phyloP scores from a whole-genome alignment of 2,797 vertebrate genomes.

The Malacoraja senta region DNA sequence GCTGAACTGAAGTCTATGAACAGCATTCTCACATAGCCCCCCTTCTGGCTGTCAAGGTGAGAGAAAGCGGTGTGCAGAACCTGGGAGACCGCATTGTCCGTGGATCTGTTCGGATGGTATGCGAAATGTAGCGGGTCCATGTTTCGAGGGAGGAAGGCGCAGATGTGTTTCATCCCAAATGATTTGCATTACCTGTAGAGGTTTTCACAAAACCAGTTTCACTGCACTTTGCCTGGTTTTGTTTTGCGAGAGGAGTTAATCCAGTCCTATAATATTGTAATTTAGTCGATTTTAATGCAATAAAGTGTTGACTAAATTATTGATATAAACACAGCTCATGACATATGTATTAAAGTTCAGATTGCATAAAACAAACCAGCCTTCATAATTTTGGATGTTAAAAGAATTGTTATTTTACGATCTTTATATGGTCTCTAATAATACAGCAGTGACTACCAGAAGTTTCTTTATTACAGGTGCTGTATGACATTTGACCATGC shows the following conservation, averaged over 20 bases:
- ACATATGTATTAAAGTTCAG: background rate
- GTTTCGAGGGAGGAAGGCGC: no score
- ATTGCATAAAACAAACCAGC: slow-evolving; percentile 11
- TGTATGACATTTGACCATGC: slow-evolving; percentile 1
- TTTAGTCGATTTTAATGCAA: background rate
- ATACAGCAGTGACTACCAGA: slow-evolving; percentile 13
- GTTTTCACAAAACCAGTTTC: background rate
- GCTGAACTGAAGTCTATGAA: no score
- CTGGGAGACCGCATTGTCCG: no score
- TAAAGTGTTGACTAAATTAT: background rate
- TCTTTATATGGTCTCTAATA: background rate
- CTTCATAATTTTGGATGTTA: background rate
- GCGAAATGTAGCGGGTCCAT: no score
- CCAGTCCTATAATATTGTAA: background rate
- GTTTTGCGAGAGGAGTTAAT: background rate
- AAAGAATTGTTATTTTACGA: slow-evolving; percentile 12
- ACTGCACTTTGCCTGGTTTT: background rate
- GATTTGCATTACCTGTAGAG: slow-evolving; percentile 42
- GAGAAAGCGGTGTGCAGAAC: no score
- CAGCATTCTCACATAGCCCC: no score
- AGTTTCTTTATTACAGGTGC: background rate
- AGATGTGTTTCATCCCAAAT: slow-evolving; percentile 44
- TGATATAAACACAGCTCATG: background rate
- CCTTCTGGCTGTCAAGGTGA: no score
- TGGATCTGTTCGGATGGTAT: no score